phyloP scores from a whole-genome alignment of 2,113 vertebrate species.

The Podarcis cretensis region DNA sequence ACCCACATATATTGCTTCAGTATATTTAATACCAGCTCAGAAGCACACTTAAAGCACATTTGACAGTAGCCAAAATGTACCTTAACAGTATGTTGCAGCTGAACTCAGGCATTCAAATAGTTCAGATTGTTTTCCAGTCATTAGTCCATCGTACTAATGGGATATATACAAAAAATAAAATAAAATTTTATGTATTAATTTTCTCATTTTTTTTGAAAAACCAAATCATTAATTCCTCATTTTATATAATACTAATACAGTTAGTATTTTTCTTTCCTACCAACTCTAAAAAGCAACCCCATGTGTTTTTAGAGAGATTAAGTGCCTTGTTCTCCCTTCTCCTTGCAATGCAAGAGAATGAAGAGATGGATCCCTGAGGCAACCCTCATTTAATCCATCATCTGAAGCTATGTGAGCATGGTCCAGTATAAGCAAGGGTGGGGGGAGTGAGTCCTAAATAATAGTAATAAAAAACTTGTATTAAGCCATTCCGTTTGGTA shows the following conservation, averaged over 20 bases:
- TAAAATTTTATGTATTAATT: background rate
- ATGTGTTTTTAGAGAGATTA: conserved; percentile 35
- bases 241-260: background rate
- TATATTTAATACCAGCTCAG: conserved; percentile 20
- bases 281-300: background rate
- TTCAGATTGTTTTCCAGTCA: background rate
- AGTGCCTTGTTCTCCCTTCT: background rate
- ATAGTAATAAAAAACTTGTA: background rate
- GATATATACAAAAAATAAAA: background rate
- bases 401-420: background rate
- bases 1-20: conserved; percentile 28
- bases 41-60: conserved; percentile 21
- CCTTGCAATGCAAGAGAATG: background rate
- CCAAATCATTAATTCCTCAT: background rate
- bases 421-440: background rate
- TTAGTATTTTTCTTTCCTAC: conserved; percentile 1
- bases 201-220: background rate
- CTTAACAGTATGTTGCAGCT: background rate
- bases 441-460: background rate
- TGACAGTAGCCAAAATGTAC: conserved; percentile 28
- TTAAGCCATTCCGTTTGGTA: background rate
- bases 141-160: background rate
- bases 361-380: background rate
- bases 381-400: conserved; percentile 25
- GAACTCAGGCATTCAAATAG: background rate